Conservation (phyloP, 1,140 invertebrate genomes). For the Cephus cinctus region DNA sequence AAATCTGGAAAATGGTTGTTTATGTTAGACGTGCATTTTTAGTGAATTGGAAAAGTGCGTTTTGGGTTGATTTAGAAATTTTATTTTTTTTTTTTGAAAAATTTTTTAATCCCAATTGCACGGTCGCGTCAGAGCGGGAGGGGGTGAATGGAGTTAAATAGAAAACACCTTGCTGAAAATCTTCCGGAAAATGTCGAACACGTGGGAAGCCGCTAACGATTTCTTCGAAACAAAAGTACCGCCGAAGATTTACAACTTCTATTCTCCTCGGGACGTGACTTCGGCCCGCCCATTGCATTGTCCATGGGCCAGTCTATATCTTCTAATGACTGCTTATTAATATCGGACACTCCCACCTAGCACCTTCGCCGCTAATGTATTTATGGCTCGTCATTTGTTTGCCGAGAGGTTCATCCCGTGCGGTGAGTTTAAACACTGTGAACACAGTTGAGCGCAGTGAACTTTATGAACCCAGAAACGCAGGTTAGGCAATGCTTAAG, state of each 20-base stretch:
- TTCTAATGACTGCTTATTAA: conserved; percentile 36
- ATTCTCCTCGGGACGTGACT: conserved; percentile 17
- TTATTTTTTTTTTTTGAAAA: background rate
- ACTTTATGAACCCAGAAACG: background rate
- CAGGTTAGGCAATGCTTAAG: background rate
- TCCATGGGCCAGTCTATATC: conserved; percentile 17
- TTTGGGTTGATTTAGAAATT: no score
- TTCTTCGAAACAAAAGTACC: conserved; percentile 15
- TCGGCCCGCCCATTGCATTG: conserved; percentile 9
- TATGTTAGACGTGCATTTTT: no score
- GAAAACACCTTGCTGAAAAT: no score
- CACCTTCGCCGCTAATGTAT: conserved; percentile 26
- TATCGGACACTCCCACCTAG: conserved; percentile 29
- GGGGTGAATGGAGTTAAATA: conserved; percentile 1
- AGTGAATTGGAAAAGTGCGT: no score
- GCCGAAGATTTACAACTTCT: conserved; percentile 24
- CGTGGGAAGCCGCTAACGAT: conserved; percentile 15
- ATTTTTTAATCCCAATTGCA: background rate
- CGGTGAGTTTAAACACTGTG: background rate
- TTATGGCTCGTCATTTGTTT: conserved; percentile 29
- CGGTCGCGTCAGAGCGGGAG: background rate
- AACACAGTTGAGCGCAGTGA: background rate
- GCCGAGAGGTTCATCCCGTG: conserved; percentile 14
- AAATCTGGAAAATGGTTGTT: no score
- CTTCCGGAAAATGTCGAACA: no score